phyloP scores from a whole-genome alignment of 2,888 invertebrate species.

The Hyposoter dolosus region DNA sequence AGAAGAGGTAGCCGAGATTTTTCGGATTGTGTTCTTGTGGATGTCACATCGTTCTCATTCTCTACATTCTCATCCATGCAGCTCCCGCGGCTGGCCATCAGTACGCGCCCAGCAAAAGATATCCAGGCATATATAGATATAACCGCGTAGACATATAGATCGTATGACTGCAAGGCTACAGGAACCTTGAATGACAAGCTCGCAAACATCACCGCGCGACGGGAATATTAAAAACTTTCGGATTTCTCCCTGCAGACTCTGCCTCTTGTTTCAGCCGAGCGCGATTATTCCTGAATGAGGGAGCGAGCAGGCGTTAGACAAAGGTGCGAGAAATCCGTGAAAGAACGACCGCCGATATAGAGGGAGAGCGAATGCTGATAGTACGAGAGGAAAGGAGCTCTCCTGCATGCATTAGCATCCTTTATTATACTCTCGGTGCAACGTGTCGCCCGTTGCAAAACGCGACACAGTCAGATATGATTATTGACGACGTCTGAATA shows the following conservation, averaged over 20 bases:
- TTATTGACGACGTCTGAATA: not conserved
- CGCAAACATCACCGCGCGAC: conserved; percentile 78
- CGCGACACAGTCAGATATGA: not conserved
- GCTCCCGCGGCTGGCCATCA: conserved; percentile 37
- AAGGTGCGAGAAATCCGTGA: conserved; percentile 30
- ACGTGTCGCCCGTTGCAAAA: not conserved
- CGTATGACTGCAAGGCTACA: conserved; percentile 7
- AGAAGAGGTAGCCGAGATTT: conserved; percentile 35
- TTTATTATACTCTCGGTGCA: not conserved
- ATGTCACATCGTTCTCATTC: conserved; percentile 46
- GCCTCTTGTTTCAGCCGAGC: conserved; percentile 11
- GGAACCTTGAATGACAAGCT: conserved; percentile 77
- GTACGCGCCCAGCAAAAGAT: conserved; percentile 19
- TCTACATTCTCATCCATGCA: conserved; percentile 41
- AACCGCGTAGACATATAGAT: not conserved
- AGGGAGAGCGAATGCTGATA: conserved; percentile 14
- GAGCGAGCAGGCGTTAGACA: conserved; percentile 21
- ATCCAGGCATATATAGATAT: not conserved
- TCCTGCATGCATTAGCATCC: not conserved
- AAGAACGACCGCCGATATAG: conserved; percentile 1
- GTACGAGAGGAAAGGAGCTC: not conserved
- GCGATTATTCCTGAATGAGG: conserved; percentile 36
- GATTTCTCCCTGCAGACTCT: conserved; percentile 49
- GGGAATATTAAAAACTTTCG: conserved; percentile 82
- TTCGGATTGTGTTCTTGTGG: conserved; percentile 61